Evolutionary conservation across 2,888 invertebrate species (phyloP).

Genomic region (Branchinecta sandiegonensis): DNA sequence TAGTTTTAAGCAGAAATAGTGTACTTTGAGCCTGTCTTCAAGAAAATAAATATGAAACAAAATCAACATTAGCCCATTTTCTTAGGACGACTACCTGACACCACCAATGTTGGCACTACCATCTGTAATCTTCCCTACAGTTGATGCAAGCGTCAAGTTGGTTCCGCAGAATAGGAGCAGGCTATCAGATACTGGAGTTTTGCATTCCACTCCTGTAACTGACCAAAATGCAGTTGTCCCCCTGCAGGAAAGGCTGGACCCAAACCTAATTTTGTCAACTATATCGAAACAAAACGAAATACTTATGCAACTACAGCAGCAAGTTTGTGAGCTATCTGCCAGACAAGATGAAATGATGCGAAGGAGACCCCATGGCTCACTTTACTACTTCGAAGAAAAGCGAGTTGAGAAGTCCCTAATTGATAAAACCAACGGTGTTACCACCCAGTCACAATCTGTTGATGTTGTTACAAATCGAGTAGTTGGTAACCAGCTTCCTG

Average conservation of each 20-base stretch:
- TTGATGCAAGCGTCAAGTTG: too few species aligned
- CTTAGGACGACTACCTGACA: neutral
- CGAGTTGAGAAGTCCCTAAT: neutral
- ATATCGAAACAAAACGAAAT: neutral
- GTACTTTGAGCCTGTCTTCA: too few species aligned
- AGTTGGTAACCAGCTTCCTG: neutral
- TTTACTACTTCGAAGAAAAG: neutral
- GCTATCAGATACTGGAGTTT: too few species aligned
- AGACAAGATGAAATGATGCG: neutral
- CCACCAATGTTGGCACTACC: conserved; percentile 5
- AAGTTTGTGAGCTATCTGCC: neutral
- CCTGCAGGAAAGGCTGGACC: neutral
- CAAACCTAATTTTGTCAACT: neutral
- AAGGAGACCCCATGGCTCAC: neutral
- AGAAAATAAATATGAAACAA: too few species aligned
- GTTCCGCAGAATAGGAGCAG: too few species aligned
- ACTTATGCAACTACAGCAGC: neutral
- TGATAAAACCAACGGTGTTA: neutral
- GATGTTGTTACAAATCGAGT: conserved; percentile 1
- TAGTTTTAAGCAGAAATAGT: too few species aligned
- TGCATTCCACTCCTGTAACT: too few species aligned
- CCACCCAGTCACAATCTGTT: neutral
- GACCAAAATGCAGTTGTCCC: too few species aligned
- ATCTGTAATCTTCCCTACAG: neutral
- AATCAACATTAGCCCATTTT: too few species aligned